Evolutionary conservation across 2,797 vertebrate species (phyloP), one percentile per base, ranked within the genome.

Genomic region (Odontamblyopus rebecca): DNA sequence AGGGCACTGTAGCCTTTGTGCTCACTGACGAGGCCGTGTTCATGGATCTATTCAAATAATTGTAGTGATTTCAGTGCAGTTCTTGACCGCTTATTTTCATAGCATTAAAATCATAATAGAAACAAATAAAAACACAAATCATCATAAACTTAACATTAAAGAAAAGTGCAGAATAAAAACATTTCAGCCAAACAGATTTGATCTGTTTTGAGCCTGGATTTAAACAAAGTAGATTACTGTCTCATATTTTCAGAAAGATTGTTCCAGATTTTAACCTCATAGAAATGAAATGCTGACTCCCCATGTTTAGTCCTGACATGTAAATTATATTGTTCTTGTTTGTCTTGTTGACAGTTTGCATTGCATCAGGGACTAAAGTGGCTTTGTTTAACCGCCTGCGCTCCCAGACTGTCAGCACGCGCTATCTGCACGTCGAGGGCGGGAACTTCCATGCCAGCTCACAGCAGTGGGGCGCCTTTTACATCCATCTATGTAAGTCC

Each of bases 371-470:
- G 85, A 99, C 98, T 70, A 99, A 99, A 91, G 97, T 99, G 91
- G 98, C 98, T 74, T 89, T 99, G 90, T 99, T 99, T 90, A 99
- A 99, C 91, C 95, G 98, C 67, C 94, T 99, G 84, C 95, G 98
- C 72, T 99, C 98, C 53, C 98, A 99, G 92, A 99, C 98, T 0
- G 98, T 99, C 82, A 99, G 98, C 82, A 99, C 98, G 77, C 94
- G 98, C 84, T 99, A 98, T 89, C 96, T 99, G 76, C 97, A 99
- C 53, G 98, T 98, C 79, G 98, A 99, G 92, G 98, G 98, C 62
- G 98, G 97, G 6, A 98, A 98, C 91, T 99, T 99, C 88, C 97
- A 98, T 67, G 98, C 98, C 87, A 99, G 98, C 90, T 99, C 98
- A 69, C 97, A 98, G 48, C 97, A 99, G 83, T 99, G 98, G 98